Evolutionary conservation across 2,797 vertebrate species (phyloP).

Genomic region (Philypnodon macrostomus): DNA sequence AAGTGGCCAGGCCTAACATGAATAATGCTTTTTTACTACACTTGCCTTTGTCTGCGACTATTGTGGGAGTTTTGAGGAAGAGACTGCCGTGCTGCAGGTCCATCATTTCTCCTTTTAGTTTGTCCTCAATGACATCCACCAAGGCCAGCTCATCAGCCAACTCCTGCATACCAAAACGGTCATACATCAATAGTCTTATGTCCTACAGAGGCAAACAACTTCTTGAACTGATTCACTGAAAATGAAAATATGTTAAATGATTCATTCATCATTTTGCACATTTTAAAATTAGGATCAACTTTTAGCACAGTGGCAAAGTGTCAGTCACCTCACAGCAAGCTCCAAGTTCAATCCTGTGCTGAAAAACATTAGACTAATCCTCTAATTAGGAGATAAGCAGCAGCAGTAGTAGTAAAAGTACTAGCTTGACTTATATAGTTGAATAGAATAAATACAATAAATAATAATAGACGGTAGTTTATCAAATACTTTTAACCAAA

Average conservation of each 20-base stretch:
- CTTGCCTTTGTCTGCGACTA: slow-evolving; percentile 87
- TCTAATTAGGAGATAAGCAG: slow-evolving; percentile 1
- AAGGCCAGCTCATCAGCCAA: slow-evolving; percentile 91
- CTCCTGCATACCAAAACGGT: slow-evolving; percentile 69
- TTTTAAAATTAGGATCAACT: neutral
- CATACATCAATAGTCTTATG: too few species aligned
- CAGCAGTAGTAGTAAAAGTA: slow-evolving; percentile 1
- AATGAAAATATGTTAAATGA: too few species aligned
- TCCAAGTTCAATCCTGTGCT: neutral
- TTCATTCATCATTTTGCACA: too few species aligned
- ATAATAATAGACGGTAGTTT: too few species aligned
- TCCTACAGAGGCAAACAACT: too few species aligned
- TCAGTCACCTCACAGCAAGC: neutral
- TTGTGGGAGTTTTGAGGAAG: slow-evolving; percentile 91
- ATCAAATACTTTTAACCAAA: too few species aligned
- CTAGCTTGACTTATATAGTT: too few species aligned
- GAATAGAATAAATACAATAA: too few species aligned
- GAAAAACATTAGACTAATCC: slow-evolving; percentile 1
- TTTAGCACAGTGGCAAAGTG: neutral
- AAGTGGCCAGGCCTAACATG: too few species aligned
- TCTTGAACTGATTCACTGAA: too few species aligned
- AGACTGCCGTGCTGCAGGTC: slow-evolving; percentile 93
- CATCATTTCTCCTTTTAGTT: slow-evolving; percentile 96
- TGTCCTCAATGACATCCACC: slow-evolving; percentile 95
- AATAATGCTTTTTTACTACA: neutral